Evolutionary conservation across 2,888 invertebrate species (phyloP), one percentile per base, ranked within the genome.

Genomic region (Ceramica pisi): DNA sequence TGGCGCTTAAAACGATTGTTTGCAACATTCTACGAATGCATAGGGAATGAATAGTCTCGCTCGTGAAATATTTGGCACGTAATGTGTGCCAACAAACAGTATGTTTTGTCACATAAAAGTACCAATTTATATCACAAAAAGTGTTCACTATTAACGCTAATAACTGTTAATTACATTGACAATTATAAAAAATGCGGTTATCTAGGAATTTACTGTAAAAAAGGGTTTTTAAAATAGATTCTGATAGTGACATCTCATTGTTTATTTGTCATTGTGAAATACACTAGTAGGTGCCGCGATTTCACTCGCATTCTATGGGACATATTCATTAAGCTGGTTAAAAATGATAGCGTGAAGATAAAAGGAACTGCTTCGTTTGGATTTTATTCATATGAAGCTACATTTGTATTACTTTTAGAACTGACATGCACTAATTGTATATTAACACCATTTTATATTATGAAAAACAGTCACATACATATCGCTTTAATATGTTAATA

Each of bases 11-110:
- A 63, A 46, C n/a, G 2, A 48, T 23, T 73, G 41, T 62, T 53
- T 53, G 31, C 38, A 50, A 23, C 41, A n/a, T 59, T 26, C 23
- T 41, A 48, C 2, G 31, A 65, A 63, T 44, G 53, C 46, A 51
- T 35, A 51, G 31, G 23, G 50, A 51, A 68, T 51, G 23, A n/a
- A 38, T 23, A 41, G n/a, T 23, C 35, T 53, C 8, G 6, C 21
- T 41, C 12, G 1, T 41, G 23, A 60, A 67, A 73, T 68, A 66
- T 66, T 78, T 82, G 71, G 71, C 80, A 75, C 31, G 44, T 8
- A 35, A 61, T 41, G 16, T 50, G 46, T 51, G 72, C 38, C 78
- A 67, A 61, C 46, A 44, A 5, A 56, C 10, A 68, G 19, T 46
- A 64, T n/a, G n/a, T n/a, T 63, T 50, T 63, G 51, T 53, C 31